These are phyloP conservation scores for Heliconius cydno DNA, from an alignment of 2,888 invertebrate species.

Conservation along the genomic window DNA sequence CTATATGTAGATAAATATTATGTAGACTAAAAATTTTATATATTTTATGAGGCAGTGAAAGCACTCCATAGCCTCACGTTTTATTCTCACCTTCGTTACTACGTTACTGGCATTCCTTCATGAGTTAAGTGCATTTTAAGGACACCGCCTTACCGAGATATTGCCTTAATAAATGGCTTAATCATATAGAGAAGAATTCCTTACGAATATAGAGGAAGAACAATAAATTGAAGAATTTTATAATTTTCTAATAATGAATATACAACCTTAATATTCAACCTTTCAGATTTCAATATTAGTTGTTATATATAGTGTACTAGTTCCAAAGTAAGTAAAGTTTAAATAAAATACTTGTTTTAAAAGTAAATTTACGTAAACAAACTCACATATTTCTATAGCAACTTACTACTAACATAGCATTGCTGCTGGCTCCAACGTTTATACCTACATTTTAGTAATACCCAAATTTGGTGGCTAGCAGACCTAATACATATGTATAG, in stretches of 20 bases:
- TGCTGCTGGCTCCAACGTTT: background rate
- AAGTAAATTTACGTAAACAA: too few relatives aligned
- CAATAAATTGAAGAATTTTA: too few relatives aligned
- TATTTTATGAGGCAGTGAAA: background rate
- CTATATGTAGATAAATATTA: background rate
- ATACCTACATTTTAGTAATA: background rate
- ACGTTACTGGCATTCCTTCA: conserved; percentile 1
- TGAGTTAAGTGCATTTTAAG: background rate
- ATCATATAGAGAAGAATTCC: background rate
- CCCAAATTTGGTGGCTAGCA: background rate
- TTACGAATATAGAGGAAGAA: too few relatives aligned
- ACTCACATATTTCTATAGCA: too few relatives aligned
- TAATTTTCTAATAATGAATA: background rate
- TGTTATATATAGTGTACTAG: too few relatives aligned
- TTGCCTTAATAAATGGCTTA: background rate
- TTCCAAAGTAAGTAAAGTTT: too few relatives aligned
- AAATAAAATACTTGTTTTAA: too few relatives aligned
- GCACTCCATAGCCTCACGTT: background rate
- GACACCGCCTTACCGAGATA: background rate
- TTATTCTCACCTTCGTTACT: conserved; percentile 8
- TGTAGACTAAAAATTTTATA: background rate
- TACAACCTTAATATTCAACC: background rate
- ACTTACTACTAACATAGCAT: background rate
- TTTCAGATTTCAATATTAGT: background rate
- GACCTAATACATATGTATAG: background rate